phyloP scores from a whole-genome alignment of 2,888 invertebrate genomes.

The Ectobius pallidus region DNA sequence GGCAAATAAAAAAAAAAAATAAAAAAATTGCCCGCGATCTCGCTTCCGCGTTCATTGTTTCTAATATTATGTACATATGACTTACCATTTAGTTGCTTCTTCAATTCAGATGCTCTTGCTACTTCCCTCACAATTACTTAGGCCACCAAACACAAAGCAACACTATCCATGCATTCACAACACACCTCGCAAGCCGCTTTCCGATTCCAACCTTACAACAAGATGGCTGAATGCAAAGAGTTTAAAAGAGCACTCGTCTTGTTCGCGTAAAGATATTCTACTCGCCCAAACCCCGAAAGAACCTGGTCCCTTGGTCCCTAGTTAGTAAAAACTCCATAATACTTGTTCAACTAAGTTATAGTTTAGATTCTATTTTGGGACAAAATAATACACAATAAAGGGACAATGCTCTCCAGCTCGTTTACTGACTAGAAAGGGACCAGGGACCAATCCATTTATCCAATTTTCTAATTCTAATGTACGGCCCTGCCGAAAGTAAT shows the following conservation, averaged over 20 bases:
- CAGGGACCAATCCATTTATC: no score
- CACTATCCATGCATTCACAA: background rate
- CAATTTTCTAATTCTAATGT: no score
- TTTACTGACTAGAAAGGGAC: no score
- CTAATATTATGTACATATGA: background rate
- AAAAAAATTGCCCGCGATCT: background rate
- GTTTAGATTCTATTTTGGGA: no score
- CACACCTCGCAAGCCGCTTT: background rate
- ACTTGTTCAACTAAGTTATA: no score
- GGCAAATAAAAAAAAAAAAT: no score
- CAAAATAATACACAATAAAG: no score
- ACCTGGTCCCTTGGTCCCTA: no score
- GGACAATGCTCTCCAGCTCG: no score
- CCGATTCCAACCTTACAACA: background rate
- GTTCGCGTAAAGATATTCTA: background rate
- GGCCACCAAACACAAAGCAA: background rate
- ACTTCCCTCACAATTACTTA: background rate
- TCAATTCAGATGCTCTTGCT: background rate
- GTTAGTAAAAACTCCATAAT: no score
- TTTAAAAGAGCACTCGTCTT: background rate
- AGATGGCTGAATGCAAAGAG: background rate
- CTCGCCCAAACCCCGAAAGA: background rate
- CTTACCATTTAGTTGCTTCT: background rate
- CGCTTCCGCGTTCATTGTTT: background rate
- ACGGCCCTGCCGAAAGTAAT: no score